A percentile compares a stretch with the other conserved stretches of the same genome.
These are phyloP conservation scores for Chaetoderma sp. DNA, from an alignment of 2,888 invertebrate genomes.

Conservation along the genomic window DNA sequence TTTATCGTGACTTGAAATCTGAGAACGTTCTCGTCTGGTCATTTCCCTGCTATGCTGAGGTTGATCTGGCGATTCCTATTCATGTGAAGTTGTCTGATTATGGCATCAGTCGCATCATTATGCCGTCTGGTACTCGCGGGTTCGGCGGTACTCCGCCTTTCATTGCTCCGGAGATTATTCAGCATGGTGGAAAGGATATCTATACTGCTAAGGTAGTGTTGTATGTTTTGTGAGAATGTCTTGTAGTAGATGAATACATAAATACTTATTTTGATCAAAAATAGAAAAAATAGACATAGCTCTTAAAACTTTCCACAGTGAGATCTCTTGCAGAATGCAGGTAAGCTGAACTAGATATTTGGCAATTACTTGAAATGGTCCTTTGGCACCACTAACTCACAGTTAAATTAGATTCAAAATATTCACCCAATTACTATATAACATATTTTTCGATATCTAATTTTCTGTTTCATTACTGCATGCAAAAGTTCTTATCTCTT, in stretches of 20 bases:
- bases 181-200: slow-evolving; percentile 98
- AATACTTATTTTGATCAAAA: background rate
- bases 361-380: no score
- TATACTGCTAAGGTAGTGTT: slow-evolving; percentile 92
- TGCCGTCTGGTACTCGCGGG: slow-evolving; percentile 87
- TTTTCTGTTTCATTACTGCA: no score
- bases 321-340: no score
- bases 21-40: slow-evolving; percentile 99
- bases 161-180: slow-evolving; percentile 99
- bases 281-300: background rate
- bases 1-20: slow-evolving; percentile 91
- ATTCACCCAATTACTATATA: no score
- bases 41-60: slow-evolving; percentile 82
- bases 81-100: slow-evolving; percentile 95
- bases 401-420: no score
- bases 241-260: background rate
- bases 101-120: slow-evolving; percentile 77
- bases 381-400: no score
- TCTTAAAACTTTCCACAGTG: background rate
- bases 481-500: no score
- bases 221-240: no score
- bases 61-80: slow-evolving; percentile 70
- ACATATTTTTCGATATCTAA: no score
- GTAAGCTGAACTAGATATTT: no score
- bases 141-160: slow-evolving; percentile 97